phyloP scores from a whole-genome alignment of 2,797 vertebrate species.

The Momotus momota region DNA sequence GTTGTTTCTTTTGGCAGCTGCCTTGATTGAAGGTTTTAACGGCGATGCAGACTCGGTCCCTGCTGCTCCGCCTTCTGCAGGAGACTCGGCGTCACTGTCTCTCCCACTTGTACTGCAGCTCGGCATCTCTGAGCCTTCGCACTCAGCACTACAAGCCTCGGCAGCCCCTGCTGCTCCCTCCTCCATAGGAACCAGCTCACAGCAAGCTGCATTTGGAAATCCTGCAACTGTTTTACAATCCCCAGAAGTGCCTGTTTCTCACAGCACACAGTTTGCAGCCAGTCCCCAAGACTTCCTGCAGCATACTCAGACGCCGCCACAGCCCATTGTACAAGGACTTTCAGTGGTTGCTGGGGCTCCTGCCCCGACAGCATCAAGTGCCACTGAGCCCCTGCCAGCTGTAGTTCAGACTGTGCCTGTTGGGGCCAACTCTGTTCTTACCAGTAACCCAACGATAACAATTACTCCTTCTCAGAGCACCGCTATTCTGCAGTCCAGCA shows the following conservation, averaged over 20 bases:
- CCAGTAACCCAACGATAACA: constrained; percentile 87
- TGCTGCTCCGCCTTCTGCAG: constrained; percentile 70
- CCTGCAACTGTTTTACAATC: constrained; percentile 81
- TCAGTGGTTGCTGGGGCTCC: constrained; percentile 78
- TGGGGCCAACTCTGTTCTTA: constrained; percentile 82
- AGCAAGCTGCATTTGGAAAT: constrained; percentile 77
- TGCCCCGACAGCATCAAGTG: constrained; percentile 66
- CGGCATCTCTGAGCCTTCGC: constrained; percentile 79
- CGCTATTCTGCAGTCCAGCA: constrained; percentile 88
- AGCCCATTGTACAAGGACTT: constrained; percentile 78
- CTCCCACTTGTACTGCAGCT: constrained; percentile 86
- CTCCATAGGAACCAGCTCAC: constrained; percentile 77
- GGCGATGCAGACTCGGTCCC: constrained; percentile 79
- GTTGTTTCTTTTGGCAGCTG: constrained; percentile 77
- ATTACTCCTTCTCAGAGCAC: constrained; percentile 87
- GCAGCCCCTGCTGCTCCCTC: constrained; percentile 69
- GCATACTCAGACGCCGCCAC: constrained; percentile 72
- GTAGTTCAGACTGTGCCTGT: constrained; percentile 88
- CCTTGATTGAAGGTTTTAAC: constrained; percentile 85
- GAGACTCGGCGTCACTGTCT: constrained; percentile 82
- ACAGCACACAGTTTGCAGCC: constrained; percentile 85
- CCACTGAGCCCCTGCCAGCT: constrained; percentile 79
- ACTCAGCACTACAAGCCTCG: constrained; percentile 78
- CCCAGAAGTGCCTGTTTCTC: constrained; percentile 83
- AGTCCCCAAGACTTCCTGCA: constrained; percentile 87